Percentiles rank a stretch among this genome's conserved stretches.
phyloP scores from a whole-genome alignment of 2,113 vertebrate species.

The Cottus gobio region DNA sequence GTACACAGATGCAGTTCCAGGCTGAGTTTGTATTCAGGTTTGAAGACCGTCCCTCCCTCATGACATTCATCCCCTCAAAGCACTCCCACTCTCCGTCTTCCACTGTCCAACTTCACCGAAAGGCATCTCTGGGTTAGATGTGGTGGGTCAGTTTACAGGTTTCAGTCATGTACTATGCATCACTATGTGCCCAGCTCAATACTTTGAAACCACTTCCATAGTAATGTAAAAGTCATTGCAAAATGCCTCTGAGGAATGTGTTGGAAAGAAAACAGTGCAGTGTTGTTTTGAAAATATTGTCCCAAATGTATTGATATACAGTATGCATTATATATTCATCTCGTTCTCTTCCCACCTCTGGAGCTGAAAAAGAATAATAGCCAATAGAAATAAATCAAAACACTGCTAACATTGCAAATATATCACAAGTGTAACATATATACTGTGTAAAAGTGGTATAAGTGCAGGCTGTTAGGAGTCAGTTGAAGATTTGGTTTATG shows the following conservation, averaged over 20 bases:
- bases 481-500: neutral
- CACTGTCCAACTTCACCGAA: constrained; percentile 23
- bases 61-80: constrained; percentile 15
- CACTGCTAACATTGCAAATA: neutral
- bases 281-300: neutral
- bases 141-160: constrained; percentile 12
- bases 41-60: constrained; percentile 21
- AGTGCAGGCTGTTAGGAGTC: neutral
- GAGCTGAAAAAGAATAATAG: constrained; percentile 1
- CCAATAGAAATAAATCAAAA: neutral
- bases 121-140: constrained; percentile 5
- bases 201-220: neutral
- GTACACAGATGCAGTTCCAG: constrained; percentile 14
- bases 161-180: constrained; percentile 25
- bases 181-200: constrained; percentile 7
- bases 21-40: constrained; percentile 26
- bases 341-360: neutral
- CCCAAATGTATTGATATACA: neutral
- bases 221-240: neutral
- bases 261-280: constrained; percentile 9
- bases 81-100: neutral
- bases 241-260: neutral
- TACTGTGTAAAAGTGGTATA: neutral
- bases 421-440: neutral
- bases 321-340: neutral